A percentile compares a stretch with the other conserved stretches of the same genome.
phyloP scores from a whole-genome alignment of 1,140 invertebrate genomes.

The Eubasilissa regina region DNA sequence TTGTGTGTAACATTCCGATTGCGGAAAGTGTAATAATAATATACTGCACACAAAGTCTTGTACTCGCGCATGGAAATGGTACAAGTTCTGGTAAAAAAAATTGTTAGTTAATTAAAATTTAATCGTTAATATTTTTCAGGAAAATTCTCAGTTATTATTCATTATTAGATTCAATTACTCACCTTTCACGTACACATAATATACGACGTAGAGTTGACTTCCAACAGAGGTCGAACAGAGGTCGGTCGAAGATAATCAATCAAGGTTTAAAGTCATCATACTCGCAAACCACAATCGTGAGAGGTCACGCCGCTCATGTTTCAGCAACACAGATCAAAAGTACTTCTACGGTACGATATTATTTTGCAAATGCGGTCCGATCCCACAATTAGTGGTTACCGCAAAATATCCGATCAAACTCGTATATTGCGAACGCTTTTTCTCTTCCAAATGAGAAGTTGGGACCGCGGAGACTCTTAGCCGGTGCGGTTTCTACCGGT shows the following conservation, averaged over 20 bases:
- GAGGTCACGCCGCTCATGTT: constrained; percentile 1
- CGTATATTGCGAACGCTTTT: not conserved
- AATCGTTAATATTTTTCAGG: no score
- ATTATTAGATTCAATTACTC: no score
- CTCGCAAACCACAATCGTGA: constrained; percentile 18
- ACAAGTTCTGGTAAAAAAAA: no score
- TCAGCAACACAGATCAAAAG: constrained; percentile 6
- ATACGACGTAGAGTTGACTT: not conserved
- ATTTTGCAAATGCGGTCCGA: not conserved
- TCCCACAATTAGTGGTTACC: constrained; percentile 5
- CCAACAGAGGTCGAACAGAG: not conserved
- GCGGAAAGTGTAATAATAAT: no score
- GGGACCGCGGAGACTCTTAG: not conserved
- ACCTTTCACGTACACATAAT: constrained; percentile 20
- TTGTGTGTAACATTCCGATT: no score
- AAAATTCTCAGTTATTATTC: no score
- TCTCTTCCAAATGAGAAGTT: not conserved
- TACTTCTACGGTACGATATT: not conserved
- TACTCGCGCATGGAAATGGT: no score
- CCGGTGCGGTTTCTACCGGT: constrained; percentile 3
- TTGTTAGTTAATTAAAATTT: no score
- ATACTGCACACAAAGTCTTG: no score
- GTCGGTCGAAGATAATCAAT: constrained; percentile 1
- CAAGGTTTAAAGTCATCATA: constrained; percentile 11
- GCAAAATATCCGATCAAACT: not conserved